Percentiles rank a stretch among this genome's conserved stretches.
Conservation (phyloP, 2,888 invertebrate species). For the Brachyptera risi region DNA sequence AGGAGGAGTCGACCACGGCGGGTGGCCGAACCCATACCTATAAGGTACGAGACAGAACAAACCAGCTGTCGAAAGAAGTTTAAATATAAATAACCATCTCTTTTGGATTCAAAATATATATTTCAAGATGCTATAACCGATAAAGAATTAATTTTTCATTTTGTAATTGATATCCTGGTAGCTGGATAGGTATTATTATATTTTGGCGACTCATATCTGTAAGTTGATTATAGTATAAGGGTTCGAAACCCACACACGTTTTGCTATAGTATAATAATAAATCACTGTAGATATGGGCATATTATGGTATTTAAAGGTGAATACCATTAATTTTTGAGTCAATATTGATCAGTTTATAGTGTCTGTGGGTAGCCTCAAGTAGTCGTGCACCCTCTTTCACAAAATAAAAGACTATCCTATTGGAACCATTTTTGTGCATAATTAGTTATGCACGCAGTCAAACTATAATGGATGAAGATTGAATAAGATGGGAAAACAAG, state of each 20-base stretch:
- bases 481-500: too few relatives aligned
- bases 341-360: too few relatives aligned
- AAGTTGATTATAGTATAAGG: background rate
- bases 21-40: constrained; percentile 27
- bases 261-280: too few relatives aligned
- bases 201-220: background rate
- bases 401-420: too few relatives aligned
- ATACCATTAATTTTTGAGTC: background rate
- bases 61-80: constrained; percentile 29
- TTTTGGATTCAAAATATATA: constrained; percentile 3
- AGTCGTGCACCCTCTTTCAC: too few relatives aligned
- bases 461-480: too few relatives aligned
- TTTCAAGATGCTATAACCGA: background rate
- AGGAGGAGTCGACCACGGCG: constrained; percentile 29
- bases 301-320: background rate
- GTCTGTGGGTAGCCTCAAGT: background rate
- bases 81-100: background rate
- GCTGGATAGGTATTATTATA: constrained; percentile 1
- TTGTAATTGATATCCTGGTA: constrained; percentile 13
- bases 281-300: too few relatives aligned
- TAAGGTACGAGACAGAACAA: too few relatives aligned
- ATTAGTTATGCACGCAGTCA: too few relatives aligned
- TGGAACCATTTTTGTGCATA: too few relatives aligned
- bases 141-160: background rate
- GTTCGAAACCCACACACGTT: too few relatives aligned